Percentiles rank a stretch among this genome's conserved stretches.
These are phyloP conservation scores for Acrocephalus arundinaceus DNA, from an alignment of 2,113 vertebrate genomes.

Conservation along the genomic window DNA sequence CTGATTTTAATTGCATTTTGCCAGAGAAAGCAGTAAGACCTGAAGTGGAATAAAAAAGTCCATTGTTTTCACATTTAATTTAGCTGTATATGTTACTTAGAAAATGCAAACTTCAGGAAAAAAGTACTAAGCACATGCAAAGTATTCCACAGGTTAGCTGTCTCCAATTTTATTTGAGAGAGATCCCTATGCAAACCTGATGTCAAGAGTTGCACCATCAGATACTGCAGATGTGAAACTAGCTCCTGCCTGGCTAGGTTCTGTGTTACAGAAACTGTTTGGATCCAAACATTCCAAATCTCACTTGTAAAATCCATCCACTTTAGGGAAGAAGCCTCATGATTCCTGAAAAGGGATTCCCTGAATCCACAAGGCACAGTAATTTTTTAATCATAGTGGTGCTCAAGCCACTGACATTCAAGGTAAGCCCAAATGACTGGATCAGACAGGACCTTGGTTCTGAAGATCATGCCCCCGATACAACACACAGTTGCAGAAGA, in stretches of 20 bases:
- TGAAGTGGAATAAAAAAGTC: neutral
- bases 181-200: neutral
- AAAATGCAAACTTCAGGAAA: neutral
- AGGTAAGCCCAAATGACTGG: neutral
- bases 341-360: neutral
- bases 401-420: neutral
- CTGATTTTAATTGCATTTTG: constrained; percentile 26
- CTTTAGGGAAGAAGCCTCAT: neutral
- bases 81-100: neutral
- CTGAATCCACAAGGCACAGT: neutral
- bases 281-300: neutral
- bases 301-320: neutral
- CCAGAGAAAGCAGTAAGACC: neutral
- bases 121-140: neutral
- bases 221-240: neutral
- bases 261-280: neutral
- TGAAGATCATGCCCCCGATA: neutral
- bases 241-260: neutral
- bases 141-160: neutral
- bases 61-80: neutral
- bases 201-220: neutral
- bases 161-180: neutral
- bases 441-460: neutral
- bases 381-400: neutral
- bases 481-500: neutral